Conservation (phyloP, 2,113 vertebrate species). For the Poicephalus meyeri region DNA sequence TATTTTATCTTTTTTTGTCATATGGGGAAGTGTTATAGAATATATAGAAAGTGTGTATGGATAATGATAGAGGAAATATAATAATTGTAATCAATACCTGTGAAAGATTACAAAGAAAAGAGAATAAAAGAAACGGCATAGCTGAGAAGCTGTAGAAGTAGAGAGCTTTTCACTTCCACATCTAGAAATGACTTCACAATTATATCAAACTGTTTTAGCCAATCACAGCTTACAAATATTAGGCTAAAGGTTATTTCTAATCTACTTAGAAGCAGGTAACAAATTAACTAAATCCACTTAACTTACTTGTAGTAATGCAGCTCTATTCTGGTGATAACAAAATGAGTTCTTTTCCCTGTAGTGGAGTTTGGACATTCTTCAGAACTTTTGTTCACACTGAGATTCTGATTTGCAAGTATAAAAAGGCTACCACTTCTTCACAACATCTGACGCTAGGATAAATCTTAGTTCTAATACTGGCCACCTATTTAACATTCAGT, state of each 20-base stretch:
- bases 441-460: not conserved
- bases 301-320: not conserved
- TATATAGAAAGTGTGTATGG: not conserved
- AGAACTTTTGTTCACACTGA: not conserved
- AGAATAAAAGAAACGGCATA: not conserved
- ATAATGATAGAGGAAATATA: not conserved
- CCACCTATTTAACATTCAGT: not conserved
- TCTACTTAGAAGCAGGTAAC: not conserved
- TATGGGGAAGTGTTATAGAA: rapidly evolving
- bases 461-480: not conserved
- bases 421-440: not conserved
- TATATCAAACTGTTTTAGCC: not conserved
- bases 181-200: not conserved
- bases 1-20: not conserved
- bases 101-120: not conserved
- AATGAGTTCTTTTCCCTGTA: not conserved
- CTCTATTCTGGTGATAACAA: not conserved
- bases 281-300: not conserved
- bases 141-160: not conserved
- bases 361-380: not conserved
- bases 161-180: not conserved
- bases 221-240: not conserved
- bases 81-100: not conserved
- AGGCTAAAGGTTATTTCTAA: not conserved
- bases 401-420: not conserved